Evolutionary conservation across 2,888 invertebrate genomes (phyloP), one percentile per base, ranked within the genome.

Genomic region (Anagyrus pseudococci): DNA sequence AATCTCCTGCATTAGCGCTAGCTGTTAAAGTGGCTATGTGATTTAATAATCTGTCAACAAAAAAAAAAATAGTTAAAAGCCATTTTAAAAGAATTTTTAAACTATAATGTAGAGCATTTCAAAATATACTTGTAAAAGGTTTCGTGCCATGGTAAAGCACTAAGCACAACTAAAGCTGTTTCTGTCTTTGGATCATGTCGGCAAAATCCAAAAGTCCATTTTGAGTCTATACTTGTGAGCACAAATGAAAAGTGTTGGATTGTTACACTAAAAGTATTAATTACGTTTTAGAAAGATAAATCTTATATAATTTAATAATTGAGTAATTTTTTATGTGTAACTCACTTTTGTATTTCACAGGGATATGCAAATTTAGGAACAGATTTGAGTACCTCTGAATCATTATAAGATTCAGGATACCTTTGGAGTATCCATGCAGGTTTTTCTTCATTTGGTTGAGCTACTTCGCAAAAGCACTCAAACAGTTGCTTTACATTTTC

Each of bases 181-280:
- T 93, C 89, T 23, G 91, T 89, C 78, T 92, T 91, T 4, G 96
- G 94, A 79, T 97, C 94, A 81, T 95, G 96, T 25, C 98, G 90
- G 81, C 97, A 98, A 83, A 95, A 98, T 69, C 98, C 98, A 85
- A 95, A 99, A 41, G 95, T 95, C 89, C 95, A 98, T 84, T 95
- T 96, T 25, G 96, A 94, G 79, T 96, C 95, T 72, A 91, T 87
- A 72, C 93, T 95, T 23, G 98, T 99, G 76, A 98, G 84, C 55
- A 97, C 98, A 84, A 98, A 99, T 25, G 97, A 97, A 82, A 96
- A 99, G 75, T 95, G 92, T 81, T 97, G 95, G 61, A 97, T 93
- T 65, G 90, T 89, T 72, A 86, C 85, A 79, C 94, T 94, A 84
- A 70, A 87, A 86, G 33, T 15, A 59, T 29, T 53, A 43, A 29